Conservation (phyloP, 1,140 invertebrate species). For the Aphaenogaster floridana region DNA sequence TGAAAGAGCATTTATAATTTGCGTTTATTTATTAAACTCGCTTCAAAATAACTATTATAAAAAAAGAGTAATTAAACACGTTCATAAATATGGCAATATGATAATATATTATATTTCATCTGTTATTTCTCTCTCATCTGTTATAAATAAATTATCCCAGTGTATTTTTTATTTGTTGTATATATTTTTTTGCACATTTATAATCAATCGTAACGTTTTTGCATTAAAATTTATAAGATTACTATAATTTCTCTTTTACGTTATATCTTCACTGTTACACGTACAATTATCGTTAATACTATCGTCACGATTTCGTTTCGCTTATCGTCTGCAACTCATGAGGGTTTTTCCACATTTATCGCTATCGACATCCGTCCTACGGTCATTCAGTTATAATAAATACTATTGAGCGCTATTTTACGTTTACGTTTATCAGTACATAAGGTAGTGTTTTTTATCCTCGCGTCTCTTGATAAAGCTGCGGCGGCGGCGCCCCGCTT, state of each 20-base stretch:
- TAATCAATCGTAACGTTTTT: neutral
- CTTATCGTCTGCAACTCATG: neutral
- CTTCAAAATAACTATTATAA: neutral
- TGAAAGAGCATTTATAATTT: neutral
- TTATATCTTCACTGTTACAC: neutral
- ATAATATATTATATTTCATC: neutral
- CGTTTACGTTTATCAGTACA: slow-evolving; percentile 17
- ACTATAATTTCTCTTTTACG: neutral
- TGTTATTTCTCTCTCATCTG: neutral
- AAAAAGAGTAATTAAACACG: neutral
- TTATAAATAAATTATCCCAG: neutral
- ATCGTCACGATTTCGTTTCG: slow-evolving; percentile 5
- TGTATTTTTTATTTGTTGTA: neutral
- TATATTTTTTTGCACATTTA: neutral
- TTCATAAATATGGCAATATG: neutral
- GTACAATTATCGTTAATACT: neutral
- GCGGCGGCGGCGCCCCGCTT: neutral
- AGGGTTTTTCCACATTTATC: slow-evolving; percentile 23
- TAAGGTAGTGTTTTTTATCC: slow-evolving; percentile 10
- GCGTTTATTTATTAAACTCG: neutral
- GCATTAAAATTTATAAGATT: slow-evolving; percentile 9
- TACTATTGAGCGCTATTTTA: slow-evolving; percentile 9
- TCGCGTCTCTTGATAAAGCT: slow-evolving; percentile 12
- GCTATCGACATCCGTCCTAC: neutral
- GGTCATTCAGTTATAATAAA: slow-evolving; percentile 1